Conservation (phyloP, 2,113 vertebrate species). For the Carassius auratus region DNA sequence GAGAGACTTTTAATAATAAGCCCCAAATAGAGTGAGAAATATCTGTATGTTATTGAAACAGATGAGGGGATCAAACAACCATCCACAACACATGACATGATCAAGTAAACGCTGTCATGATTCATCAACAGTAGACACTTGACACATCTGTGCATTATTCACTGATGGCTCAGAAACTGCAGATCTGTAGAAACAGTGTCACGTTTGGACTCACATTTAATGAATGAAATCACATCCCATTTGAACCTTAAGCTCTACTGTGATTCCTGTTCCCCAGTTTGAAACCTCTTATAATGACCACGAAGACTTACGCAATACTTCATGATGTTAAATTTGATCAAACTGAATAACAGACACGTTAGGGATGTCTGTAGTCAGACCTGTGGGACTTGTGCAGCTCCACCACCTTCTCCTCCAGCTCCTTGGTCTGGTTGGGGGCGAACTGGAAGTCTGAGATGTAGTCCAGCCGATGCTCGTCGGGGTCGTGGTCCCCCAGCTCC, state of each 20-base stretch:
- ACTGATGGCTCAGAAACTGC: not conserved
- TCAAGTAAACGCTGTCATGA: not conserved
- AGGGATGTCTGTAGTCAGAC: constrained; percentile 63
- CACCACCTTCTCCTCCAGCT: constrained; percentile 96
- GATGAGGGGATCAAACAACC: not conserved
- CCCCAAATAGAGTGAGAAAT: not conserved
- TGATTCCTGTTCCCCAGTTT: too few species aligned
- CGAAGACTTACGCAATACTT: too few species aligned
- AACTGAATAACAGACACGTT: too few species aligned
- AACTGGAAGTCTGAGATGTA: constrained; percentile 87
- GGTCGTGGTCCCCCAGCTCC: constrained; percentile 93
- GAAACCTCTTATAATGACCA: too few species aligned
- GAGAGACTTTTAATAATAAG: not conserved
- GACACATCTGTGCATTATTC: not conserved
- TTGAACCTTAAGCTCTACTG: too few species aligned
- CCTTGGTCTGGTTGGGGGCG: constrained; percentile 89
- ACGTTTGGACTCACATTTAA: too few species aligned
- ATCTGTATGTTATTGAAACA: not conserved
- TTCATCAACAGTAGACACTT: not conserved
- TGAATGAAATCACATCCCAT: too few species aligned
- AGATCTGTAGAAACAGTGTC: too few species aligned
- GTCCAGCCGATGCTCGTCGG: constrained; percentile 80
- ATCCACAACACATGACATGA: not conserved
- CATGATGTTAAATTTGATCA: too few species aligned
- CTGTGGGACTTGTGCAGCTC: constrained; percentile 94